A percentile compares a stretch with the other conserved stretches of the same genome.
phyloP scores from a whole-genome alignment of 37 sponge, comb jelly and placozoan species.

The Beroe forskalii region DNA sequence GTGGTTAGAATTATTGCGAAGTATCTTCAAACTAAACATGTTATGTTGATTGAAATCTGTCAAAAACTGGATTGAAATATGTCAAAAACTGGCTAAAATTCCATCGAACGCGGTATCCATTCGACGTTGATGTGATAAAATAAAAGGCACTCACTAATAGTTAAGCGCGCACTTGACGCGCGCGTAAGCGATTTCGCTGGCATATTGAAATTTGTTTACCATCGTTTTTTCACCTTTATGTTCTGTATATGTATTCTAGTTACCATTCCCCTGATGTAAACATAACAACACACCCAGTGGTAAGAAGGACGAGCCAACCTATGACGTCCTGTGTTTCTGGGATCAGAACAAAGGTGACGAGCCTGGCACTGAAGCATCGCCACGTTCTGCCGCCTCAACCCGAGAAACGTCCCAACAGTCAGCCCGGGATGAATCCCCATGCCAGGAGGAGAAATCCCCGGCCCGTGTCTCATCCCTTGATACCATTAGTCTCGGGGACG shows the following conservation, averaged over 20 bases:
- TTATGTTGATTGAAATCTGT: too few relatives aligned
- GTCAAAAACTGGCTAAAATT: too few relatives aligned
- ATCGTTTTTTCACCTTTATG: too few relatives aligned
- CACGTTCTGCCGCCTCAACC: not conserved
- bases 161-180: not conserved
- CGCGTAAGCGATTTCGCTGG: too few relatives aligned
- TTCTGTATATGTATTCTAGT: not conserved
- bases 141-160: not conserved
- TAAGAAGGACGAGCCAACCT: conserved; percentile 53
- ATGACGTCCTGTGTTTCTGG: conserved; percentile 29
- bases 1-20: too few relatives aligned
- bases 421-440: not conserved
- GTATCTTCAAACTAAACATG: too few relatives aligned
- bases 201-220: too few relatives aligned
- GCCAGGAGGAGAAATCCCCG: not conserved
- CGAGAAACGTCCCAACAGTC: not conserved
- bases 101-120: not conserved
- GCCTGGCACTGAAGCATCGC: not conserved
- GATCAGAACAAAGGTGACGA: conserved; percentile 13
- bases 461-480: not conserved
- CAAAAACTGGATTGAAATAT: too few relatives aligned
- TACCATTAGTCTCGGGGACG: conserved; percentile 38
- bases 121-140: not conserved
- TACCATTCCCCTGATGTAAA: not conserved
- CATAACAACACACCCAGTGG: not conserved